These are phyloP conservation scores for Drosophila sp. DNA, from an alignment of 1,140 invertebrate species.

Conservation along the genomic window DNA sequence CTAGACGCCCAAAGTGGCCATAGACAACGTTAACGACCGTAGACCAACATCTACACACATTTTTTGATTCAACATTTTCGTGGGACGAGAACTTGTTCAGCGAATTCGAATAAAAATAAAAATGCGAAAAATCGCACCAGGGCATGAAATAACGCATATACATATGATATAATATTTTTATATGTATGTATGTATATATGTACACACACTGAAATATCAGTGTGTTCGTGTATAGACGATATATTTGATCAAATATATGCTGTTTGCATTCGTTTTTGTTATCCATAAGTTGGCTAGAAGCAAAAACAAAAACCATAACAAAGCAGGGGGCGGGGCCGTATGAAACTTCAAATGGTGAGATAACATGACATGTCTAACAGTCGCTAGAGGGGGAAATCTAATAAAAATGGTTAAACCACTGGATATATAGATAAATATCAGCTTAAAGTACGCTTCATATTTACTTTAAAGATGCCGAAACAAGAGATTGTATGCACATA, in stretches of 20 bases:
- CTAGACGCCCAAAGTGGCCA: conserved; percentile 52
- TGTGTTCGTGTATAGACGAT: conserved; percentile 37
- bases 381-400: not conserved
- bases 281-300: conserved; percentile 53
- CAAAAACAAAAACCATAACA: conserved; percentile 29
- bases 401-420: not conserved
- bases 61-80: conserved; percentile 65
- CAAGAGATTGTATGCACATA: not conserved
- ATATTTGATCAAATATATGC: conserved; percentile 70
- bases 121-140: conserved; percentile 63
- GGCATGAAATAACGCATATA: conserved; percentile 63
- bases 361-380: not conserved
- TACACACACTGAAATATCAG: not conserved
- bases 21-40: conserved; percentile 28
- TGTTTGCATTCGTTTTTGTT: conserved; percentile 63
- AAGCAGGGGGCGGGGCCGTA: conserved; percentile 16
- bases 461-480: not conserved
- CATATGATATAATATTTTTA: conserved; percentile 44
- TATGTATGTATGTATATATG: conserved; percentile 19
- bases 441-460: not conserved
- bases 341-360: conserved; percentile 11
- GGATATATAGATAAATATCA: conserved; percentile 7
- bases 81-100: conserved; percentile 74
- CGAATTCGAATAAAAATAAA: conserved; percentile 37
- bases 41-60: conserved; percentile 44